phyloP scores from a whole-genome alignment of 2,113 vertebrate genomes.

The Rhipidura dahli region DNA sequence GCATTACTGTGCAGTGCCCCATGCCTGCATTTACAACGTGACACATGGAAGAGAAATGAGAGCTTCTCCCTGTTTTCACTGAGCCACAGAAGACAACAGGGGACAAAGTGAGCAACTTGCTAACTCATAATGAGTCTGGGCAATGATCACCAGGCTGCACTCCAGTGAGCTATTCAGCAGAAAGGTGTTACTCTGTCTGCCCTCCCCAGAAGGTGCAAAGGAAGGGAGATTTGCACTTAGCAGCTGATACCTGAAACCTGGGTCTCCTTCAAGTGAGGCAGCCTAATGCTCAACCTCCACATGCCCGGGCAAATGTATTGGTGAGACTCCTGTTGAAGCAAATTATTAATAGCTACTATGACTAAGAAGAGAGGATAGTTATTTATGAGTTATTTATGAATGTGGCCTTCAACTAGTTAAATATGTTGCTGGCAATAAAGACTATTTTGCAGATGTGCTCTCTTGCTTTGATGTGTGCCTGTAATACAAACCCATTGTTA shows the following conservation, averaged over 20 bases:
- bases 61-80: neutral
- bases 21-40: accelerated
- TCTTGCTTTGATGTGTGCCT: neutral
- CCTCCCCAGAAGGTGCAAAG: neutral
- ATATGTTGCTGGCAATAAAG: neutral
- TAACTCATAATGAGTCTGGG: neutral
- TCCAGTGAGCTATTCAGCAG: neutral
- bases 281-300: neutral
- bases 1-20: neutral
- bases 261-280: neutral
- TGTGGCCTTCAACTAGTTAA: neutral
- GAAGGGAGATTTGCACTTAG: neutral
- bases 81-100: neutral
- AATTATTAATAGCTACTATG: neutral
- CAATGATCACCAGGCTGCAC: neutral
- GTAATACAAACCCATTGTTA: neutral
- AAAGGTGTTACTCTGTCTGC: neutral
- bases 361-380: neutral
- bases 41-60: neutral
- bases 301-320: accelerated
- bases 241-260: neutral
- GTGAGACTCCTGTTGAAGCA: neutral
- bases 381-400: neutral
- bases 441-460: neutral
- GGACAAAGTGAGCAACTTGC: neutral